A percentile compares a stretch with the other conserved stretches of the same genome.
These are phyloP conservation scores for Trochalopteron elliotii DNA, from an alignment of 2,113 vertebrate genomes.

Conservation along the genomic window DNA sequence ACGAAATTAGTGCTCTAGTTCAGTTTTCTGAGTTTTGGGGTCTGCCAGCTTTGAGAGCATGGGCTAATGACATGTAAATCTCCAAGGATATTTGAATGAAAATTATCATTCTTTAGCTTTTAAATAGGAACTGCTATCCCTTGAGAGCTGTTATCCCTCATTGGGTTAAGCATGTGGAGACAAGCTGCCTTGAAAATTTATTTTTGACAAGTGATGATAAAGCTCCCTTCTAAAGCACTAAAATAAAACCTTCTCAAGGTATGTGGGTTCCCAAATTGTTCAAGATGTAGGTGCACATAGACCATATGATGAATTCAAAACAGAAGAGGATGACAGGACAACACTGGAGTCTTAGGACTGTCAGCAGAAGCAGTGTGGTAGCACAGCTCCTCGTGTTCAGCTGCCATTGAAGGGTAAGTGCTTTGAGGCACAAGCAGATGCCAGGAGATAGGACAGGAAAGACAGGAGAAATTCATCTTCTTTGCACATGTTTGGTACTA, in stretches of 20 bases:
- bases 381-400: not conserved
- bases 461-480: not conserved
- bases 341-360: not conserved
- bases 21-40: not conserved
- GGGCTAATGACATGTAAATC: slow-evolving; percentile 36
- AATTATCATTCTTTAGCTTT: slow-evolving; percentile 35
- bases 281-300: not conserved
- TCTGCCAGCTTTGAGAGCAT: not conserved
- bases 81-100: slow-evolving; percentile 27
- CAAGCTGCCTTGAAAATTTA: not conserved
- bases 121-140: slow-evolving; percentile 1
- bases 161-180: not conserved
- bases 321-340: not conserved
- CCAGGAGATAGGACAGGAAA: not conserved
- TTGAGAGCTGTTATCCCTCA: slow-evolving; percentile 15
- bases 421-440: not conserved
- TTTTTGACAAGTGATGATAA: slow-evolving; percentile 42
- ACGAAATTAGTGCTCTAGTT: not conserved
- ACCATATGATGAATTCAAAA: not conserved
- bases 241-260: not conserved
- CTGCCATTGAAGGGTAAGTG: not conserved
- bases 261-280: not conserved
- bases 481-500: not conserved
- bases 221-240: not conserved
- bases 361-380: not conserved